phyloP scores from a whole-genome alignment of 2,888 invertebrate species.

The Elgonia sp. region DNA sequence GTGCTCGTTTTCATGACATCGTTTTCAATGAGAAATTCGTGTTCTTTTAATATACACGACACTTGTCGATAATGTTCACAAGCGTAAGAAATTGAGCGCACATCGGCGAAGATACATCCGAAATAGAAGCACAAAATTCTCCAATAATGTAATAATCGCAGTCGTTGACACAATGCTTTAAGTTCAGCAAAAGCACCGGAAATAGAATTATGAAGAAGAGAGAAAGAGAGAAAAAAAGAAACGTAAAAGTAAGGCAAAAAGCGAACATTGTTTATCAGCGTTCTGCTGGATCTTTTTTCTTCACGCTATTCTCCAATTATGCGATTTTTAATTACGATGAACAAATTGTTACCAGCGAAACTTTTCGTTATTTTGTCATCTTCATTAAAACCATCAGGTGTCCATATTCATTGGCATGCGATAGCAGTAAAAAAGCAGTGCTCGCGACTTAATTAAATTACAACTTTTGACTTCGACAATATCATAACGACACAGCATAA shows the following conservation, averaged over 20 bases:
- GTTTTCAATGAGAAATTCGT: constrained; percentile 37
- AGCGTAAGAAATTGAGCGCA: constrained; percentile 33
- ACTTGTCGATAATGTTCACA: constrained; percentile 46
- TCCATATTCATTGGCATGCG: constrained; percentile 4
- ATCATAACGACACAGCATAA: neutral
- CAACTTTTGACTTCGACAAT: constrained; percentile 16
- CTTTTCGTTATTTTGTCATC: constrained; percentile 16
- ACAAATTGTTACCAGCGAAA: constrained; percentile 35
- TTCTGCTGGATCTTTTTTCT: constrained; percentile 5
- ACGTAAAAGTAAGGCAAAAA: neutral
- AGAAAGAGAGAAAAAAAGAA: neutral
- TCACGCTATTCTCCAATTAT: constrained; percentile 24
- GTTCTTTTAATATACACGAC: constrained; percentile 47
- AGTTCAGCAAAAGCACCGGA: neutral
- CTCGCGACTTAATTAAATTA: constrained; percentile 41
- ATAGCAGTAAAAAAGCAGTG: constrained; percentile 5
- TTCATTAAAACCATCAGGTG: constrained; percentile 20
- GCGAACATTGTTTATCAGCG: constrained; percentile 13
- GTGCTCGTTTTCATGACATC: constrained; percentile 6
- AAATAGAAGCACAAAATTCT: constrained; percentile 23
- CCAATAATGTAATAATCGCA: constrained; percentile 46
- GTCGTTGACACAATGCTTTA: constrained; percentile 12
- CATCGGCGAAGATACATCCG: constrained; percentile 33
- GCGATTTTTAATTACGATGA: constrained; percentile 45
- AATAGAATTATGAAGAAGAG: constrained; percentile 19